Percentiles rank a stretch among this genome's conserved stretches.
Evolutionary conservation across 2,113 vertebrate genomes (phyloP).

Genomic region (Cheilinus undulatus): DNA sequence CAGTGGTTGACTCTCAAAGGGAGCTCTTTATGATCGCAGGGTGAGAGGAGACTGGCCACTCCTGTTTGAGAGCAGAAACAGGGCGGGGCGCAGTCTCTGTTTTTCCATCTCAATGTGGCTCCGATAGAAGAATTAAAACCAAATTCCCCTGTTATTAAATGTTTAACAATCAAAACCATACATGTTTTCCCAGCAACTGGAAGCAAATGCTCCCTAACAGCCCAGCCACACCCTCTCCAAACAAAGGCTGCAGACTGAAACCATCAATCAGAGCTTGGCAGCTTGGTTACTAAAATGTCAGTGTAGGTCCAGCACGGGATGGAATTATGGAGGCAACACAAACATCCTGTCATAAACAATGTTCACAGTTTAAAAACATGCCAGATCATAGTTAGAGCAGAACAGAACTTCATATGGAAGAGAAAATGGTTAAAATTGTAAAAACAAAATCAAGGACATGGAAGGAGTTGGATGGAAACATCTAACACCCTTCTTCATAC

Average conservation of each 20-base stretch:
- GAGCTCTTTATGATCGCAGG: background rate
- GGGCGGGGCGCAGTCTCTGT: conserved; percentile 44
- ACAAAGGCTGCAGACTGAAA: conserved; percentile 41
- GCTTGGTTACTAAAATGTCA: conserved; percentile 40
- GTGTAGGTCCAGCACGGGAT: conserved; percentile 1
- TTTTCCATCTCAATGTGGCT: conserved; percentile 18
- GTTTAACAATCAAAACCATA: background rate
- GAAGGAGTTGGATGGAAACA: no score
- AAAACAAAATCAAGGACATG: no score
- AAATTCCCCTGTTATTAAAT: background rate
- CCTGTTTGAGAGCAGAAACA: conserved; percentile 4
- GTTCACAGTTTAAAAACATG: background rate
- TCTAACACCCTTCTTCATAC: no score
- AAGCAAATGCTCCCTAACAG: background rate
- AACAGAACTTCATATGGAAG: no score
- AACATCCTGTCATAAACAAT: background rate
- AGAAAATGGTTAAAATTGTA: no score
- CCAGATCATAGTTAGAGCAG: no score
- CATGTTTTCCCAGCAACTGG: background rate
- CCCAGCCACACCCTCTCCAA: conserved; percentile 50
- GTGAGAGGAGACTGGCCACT: conserved; percentile 17
- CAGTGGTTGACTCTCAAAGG: background rate
- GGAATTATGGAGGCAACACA: background rate
- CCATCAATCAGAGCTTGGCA: conserved; percentile 44
- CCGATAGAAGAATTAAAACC: background rate